Evolutionary conservation across 2,888 invertebrate species (phyloP).

Genomic region (Coelinius sp.): DNA sequence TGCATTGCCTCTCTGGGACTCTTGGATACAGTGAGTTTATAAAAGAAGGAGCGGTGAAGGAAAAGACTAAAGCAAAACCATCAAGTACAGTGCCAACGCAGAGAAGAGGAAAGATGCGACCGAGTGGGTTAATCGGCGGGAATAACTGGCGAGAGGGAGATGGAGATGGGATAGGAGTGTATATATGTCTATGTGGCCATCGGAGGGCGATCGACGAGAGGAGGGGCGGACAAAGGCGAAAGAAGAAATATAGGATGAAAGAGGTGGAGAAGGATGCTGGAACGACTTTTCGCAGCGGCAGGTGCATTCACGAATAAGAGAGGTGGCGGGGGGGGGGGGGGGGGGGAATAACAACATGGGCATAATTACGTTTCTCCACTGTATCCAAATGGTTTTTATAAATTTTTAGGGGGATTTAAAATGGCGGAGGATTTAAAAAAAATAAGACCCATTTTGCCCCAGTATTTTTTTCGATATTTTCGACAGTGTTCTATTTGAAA

Average conservation of each 20-base stretch:
- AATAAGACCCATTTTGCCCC: neutral
- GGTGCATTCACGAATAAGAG: constrained; percentile 59
- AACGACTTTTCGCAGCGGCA: constrained; percentile 54
- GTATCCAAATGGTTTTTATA: neutral
- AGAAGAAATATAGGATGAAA: constrained; percentile 42
- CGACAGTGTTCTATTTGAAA: too few relatives aligned
- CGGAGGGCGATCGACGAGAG: constrained; percentile 20
- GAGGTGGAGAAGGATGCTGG: constrained; percentile 36
- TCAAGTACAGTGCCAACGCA: constrained; percentile 3
- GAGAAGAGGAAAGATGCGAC: constrained; percentile 31
- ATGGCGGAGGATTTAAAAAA: neutral
- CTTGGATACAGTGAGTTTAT: constrained; percentile 20
- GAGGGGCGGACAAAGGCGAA: constrained; percentile 8
- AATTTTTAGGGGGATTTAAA: neutral
- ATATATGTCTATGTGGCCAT: constrained; percentile 8
- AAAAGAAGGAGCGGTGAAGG: constrained; percentile 35
- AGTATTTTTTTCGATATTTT: too few relatives aligned
- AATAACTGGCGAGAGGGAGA: constrained; percentile 37
- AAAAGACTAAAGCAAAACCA: constrained; percentile 24
- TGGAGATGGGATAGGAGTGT: constrained; percentile 36
- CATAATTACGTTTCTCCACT: constrained; percentile 5
- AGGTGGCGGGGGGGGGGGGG: too few relatives aligned
- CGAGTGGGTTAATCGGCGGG: constrained; percentile 46
- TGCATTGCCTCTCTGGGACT: constrained; percentile 65
- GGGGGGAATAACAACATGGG: neutral